These are phyloP conservation scores for Lordiphosa fenestrarum DNA, from an alignment of 2,888 invertebrate genomes.

Conservation along the genomic window DNA sequence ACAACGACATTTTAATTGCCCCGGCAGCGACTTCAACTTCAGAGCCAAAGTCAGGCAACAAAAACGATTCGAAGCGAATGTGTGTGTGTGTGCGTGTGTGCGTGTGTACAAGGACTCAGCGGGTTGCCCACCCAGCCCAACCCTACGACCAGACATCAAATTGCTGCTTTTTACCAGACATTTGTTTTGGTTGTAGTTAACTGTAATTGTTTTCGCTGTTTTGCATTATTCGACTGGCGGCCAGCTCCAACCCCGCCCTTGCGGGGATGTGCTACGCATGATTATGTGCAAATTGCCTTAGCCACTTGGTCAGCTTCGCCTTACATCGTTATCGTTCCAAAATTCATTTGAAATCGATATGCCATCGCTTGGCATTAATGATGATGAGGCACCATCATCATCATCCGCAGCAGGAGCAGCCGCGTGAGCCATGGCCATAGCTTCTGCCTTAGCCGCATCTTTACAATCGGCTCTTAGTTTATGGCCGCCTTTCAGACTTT, in stretches of 20 bases:
- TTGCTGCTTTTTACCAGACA: constrained; percentile 11
- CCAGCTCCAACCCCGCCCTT: too few species aligned
- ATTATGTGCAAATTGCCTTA: constrained; percentile 18
- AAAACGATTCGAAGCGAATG: background rate
- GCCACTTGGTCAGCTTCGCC: constrained; percentile 3
- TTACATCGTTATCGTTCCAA: constrained; percentile 6
- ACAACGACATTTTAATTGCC: constrained; percentile 36
- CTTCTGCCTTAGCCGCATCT: constrained; percentile 4
- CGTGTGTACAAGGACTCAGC: constrained; percentile 12
- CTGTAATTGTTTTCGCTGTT: constrained; percentile 24
- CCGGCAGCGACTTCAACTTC: constrained; percentile 22
- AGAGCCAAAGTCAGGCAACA: constrained; percentile 7
- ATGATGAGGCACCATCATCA: constrained; percentile 9
- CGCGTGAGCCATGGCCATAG: too few species aligned
- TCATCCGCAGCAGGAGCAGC: background rate
- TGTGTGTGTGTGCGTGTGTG: constrained; percentile 1
- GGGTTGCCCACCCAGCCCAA: constrained; percentile 12
- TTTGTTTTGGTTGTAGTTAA: constrained; percentile 22
- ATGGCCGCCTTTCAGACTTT: constrained; percentile 15
- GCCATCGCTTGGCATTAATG: constrained; percentile 13
- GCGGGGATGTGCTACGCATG: background rate
- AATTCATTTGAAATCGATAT: constrained; percentile 14
- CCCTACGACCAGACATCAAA: constrained; percentile 10
- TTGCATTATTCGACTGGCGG: constrained; percentile 8
- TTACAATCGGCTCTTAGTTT: constrained; percentile 12